Conservation (phyloP, 2,797 vertebrate species). For the Limnodromus scolopaceus region DNA sequence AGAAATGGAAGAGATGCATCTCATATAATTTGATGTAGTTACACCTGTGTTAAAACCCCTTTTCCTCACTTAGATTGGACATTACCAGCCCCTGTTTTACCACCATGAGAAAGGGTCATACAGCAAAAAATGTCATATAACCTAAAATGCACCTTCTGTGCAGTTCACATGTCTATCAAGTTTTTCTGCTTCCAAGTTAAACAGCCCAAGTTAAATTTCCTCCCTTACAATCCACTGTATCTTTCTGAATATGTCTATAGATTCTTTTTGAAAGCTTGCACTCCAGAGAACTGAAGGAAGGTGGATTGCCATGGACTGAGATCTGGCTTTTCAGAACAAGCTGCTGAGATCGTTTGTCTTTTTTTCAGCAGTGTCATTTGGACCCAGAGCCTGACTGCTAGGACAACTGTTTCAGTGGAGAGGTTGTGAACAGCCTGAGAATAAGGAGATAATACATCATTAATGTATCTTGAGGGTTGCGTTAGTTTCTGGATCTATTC, state of each 20-base stretch:
- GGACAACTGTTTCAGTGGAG: background rate
- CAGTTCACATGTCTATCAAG: accelerated
- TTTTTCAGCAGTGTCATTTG: background rate
- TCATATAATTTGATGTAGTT: background rate
- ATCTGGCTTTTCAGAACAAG: background rate
- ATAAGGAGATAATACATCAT: background rate
- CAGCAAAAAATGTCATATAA: background rate
- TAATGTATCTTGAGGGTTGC: background rate
- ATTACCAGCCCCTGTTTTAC: background rate
- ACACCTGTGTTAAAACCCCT: accelerated
- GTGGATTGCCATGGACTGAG: background rate
- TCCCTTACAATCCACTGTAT: background rate
- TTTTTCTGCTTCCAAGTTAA: background rate
- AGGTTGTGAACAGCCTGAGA: background rate
- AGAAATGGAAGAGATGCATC: background rate
- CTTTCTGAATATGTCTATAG: background rate
- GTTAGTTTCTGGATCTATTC: background rate
- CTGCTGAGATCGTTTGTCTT: background rate
- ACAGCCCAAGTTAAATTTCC: background rate
- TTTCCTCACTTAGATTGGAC: background rate
- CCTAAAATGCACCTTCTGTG: background rate
- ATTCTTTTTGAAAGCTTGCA: background rate
- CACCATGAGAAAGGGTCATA: background rate
- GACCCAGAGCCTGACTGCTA: background rate
- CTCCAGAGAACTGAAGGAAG: background rate